Conservation (phyloP, 1,140 invertebrate genomes). For the Fopius arisanus region DNA sequence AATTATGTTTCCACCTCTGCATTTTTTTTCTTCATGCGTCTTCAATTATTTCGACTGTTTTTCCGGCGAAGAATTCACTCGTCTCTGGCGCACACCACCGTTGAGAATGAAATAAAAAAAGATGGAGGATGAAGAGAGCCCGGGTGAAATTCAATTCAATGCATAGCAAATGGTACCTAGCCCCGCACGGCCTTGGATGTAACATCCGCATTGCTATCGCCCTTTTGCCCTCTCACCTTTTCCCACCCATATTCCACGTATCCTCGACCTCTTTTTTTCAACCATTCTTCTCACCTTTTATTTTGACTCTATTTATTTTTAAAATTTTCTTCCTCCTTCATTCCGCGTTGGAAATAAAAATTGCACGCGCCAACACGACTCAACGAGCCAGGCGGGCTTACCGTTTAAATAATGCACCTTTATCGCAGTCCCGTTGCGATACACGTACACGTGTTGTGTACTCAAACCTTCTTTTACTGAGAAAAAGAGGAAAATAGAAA, state of each 20-base stretch:
- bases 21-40: not conserved
- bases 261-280: conserved; percentile 20
- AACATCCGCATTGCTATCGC: conserved; percentile 33
- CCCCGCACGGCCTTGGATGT: conserved; percentile 39
- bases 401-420: conserved; percentile 51
- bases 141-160: conserved; percentile 56
- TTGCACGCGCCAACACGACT: conserved; percentile 45
- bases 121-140: conserved; percentile 33
- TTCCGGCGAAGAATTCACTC: not conserved
- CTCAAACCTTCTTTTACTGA: not conserved
- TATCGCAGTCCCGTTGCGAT: conserved; percentile 40
- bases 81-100: not conserved
- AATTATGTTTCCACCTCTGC: not conserved
- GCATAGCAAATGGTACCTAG: conserved; percentile 55
- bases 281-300: conserved; percentile 13
- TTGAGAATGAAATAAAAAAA: not conserved
- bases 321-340: conserved; percentile 26
- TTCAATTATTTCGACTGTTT: not conserved
- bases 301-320: conserved; percentile 24
- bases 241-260: not conserved
- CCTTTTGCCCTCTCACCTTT: not conserved
- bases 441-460: conserved; percentile 22
- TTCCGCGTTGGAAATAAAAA: conserved; percentile 47
- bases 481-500: too few relatives aligned
- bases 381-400: conserved; percentile 35